A percentile compares a stretch with the other conserved stretches of the same genome.
Evolutionary conservation across 2,888 invertebrate genomes (phyloP).

Genomic region (Patella ulyssiponensis): DNA sequence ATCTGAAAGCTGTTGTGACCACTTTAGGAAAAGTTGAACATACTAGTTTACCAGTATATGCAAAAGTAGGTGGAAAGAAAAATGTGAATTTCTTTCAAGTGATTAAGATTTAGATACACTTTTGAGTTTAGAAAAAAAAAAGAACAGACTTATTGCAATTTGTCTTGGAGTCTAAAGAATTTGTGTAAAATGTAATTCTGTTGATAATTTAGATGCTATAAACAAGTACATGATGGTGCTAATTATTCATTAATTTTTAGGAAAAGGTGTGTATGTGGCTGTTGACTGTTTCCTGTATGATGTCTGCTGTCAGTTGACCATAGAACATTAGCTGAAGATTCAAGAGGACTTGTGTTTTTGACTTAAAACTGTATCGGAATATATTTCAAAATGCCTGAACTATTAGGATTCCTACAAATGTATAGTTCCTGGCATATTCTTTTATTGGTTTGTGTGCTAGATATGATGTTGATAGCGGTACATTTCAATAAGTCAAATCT

Average conservation of each 20-base stretch:
- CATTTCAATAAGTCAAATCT: slow-evolving; percentile 15
- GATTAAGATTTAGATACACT: too few relatives aligned
- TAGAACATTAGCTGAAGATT: not conserved
- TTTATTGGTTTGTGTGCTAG: slow-evolving; percentile 23
- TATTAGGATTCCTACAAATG: slow-evolving; percentile 23
- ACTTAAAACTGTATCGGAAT: not conserved
- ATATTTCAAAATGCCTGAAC: slow-evolving; percentile 20
- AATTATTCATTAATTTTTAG: not conserved
- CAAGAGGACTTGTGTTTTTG: not conserved
- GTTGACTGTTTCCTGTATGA: not conserved
- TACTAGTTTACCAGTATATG: too few relatives aligned
- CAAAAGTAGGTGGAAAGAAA: too few relatives aligned
- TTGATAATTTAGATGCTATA: slow-evolving; percentile 2
- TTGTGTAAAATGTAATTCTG: too few relatives aligned
- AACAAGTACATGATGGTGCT: not conserved
- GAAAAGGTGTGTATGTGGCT: not conserved
- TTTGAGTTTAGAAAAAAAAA: too few relatives aligned
- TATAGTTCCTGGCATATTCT: slow-evolving; percentile 25
- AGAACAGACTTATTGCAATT: too few relatives aligned
- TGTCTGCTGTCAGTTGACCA: not conserved
- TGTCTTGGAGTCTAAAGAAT: too few relatives aligned
- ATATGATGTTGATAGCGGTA: slow-evolving; percentile 24
- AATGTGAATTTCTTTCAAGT: too few relatives aligned
- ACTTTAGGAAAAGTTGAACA: too few relatives aligned
- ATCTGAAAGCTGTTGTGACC: too few relatives aligned